These are phyloP conservation scores for Halichoeres trimaculatus DNA, from an alignment of 2,113 vertebrate genomes.

Conservation along the genomic window DNA sequence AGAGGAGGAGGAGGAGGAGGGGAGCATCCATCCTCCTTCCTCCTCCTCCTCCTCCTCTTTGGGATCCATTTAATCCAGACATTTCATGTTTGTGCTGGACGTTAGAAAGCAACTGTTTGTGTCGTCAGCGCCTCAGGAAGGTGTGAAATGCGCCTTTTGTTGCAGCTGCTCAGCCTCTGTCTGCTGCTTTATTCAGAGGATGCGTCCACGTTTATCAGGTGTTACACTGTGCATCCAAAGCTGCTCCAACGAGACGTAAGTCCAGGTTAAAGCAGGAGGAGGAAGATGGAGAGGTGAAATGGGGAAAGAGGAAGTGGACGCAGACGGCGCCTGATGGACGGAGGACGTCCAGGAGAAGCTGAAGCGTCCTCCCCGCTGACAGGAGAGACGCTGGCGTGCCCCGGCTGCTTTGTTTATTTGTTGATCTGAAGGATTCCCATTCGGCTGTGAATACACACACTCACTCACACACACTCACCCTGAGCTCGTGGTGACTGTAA, in stretches of 20 bases:
- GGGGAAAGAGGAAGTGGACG: conserved; percentile 51
- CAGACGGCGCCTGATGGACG: conserved; percentile 46
- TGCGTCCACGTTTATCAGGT: not conserved
- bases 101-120: not conserved
- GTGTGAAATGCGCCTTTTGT: not conserved
- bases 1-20: conserved; percentile 4
- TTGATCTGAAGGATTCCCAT: conserved; percentile 65
- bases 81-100: conserved; percentile 13
- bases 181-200: conserved; percentile 10
- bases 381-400: conserved; percentile 46
- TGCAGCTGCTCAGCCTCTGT: conserved; percentile 21
- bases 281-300: conserved; percentile 43
- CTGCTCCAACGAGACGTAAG: not conserved
- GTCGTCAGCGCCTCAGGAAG: not conserved
- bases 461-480: not conserved
- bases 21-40: conserved; percentile 41
- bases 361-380: conserved; percentile 45
- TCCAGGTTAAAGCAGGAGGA: not conserved
- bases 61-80: conserved; percentile 35
- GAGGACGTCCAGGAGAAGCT: conserved; percentile 39
- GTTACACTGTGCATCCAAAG: not conserved
- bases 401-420: conserved; percentile 62
- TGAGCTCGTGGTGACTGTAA: too few species aligned
- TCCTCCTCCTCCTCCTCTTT: conserved; percentile 24
- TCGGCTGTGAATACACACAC: conserved; percentile 14